Evolutionary conservation across 2,113 vertebrate species (phyloP).

Genomic region (Columba livia): DNA sequence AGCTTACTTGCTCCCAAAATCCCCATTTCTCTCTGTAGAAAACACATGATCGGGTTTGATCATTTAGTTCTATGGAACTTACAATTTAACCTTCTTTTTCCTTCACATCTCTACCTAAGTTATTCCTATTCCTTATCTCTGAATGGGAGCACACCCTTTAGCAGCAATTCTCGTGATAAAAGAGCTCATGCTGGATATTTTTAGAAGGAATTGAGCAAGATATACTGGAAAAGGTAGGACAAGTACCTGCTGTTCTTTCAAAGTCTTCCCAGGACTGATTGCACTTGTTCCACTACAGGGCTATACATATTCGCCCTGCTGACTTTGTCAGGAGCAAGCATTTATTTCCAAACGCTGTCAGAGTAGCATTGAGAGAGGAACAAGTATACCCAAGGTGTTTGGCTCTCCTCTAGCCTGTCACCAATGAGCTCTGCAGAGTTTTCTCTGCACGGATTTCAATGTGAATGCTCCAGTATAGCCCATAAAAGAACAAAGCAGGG

Average conservation of each 20-base stretch:
- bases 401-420: background rate
- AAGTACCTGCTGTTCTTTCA: background rate
- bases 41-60: background rate
- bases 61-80: background rate
- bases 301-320: accelerated
- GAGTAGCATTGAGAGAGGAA: background rate
- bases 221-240: background rate
- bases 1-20: background rate
- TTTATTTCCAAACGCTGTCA: background rate
- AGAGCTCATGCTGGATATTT: background rate
- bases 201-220: background rate
- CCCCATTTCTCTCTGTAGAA: background rate
- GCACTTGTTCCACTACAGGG: background rate
- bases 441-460: background rate
- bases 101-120: background rate
- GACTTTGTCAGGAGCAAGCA: background rate
- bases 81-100: background rate
- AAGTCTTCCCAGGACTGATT: background rate
- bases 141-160: background rate
- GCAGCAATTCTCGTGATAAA: background rate
- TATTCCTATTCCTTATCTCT: background rate
- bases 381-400: background rate
- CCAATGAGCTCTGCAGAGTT: background rate
- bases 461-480: background rate
- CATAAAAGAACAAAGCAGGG: background rate